These are phyloP conservation scores for Telmatochromis sp. DNA, from an alignment of 2,113 vertebrate species.

Conservation along the genomic window DNA sequence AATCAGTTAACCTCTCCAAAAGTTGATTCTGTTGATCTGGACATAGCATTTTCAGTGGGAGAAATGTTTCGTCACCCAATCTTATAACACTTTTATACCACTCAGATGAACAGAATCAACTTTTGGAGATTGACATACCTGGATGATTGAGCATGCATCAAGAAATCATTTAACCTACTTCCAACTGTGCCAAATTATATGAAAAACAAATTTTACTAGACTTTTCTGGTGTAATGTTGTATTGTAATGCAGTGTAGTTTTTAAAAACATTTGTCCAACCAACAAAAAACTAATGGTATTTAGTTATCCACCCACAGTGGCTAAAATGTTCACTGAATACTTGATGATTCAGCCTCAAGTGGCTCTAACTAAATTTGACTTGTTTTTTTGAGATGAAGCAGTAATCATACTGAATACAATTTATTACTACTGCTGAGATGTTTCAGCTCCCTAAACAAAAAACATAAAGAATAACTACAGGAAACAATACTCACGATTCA, in stretches of 20 bases:
- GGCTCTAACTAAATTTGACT: neutral
- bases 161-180: neutral
- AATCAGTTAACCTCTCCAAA: neutral
- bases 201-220: neutral
- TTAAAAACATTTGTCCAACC: neutral
- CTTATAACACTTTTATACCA: neutral
- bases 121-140: neutral
- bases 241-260: neutral
- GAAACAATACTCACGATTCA: conserved; percentile 7
- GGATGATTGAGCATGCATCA: neutral
- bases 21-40: neutral
- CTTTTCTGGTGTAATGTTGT: neutral
- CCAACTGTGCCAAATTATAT: neutral
- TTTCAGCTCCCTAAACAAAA: neutral
- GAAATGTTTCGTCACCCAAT: neutral
- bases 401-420: neutral
- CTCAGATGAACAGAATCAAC: neutral
- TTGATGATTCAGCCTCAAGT: neutral
- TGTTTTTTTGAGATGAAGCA: neutral
- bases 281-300: neutral
- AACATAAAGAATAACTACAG: neutral
- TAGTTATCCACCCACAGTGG: neutral
- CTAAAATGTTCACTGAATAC: neutral
- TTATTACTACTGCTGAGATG: neutral
- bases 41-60: neutral